phyloP scores from a whole-genome alignment of 2,888 invertebrate genomes.

The Leucoma salicis region DNA sequence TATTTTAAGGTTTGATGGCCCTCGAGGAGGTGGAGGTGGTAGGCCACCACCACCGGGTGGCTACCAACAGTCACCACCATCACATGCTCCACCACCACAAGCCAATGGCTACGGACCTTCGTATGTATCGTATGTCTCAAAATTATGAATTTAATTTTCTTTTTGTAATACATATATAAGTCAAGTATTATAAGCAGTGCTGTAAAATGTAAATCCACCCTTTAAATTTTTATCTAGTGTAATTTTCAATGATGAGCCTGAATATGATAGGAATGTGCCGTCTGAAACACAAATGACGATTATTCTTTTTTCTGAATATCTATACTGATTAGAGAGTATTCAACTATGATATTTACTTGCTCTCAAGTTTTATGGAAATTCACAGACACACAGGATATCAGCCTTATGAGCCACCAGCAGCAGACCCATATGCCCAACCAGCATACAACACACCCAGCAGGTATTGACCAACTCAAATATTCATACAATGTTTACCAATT shows the following conservation, averaged over 20 bases:
- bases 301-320: slow-evolving; percentile 50
- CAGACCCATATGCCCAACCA: slow-evolving; percentile 63
- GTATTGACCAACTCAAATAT: neutral
- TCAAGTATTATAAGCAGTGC: too few species aligned
- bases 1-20: slow-evolving; percentile 61
- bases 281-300: slow-evolving; percentile 78
- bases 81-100: slow-evolving; percentile 47
- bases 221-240: neutral
- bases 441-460: slow-evolving; percentile 57
- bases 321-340: neutral
- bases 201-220: too few species aligned
- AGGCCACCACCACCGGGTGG: slow-evolving; percentile 49
- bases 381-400: slow-evolving; percentile 70
- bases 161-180: too few species aligned
- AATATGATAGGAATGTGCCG: slow-evolving; percentile 81
- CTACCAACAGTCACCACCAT: slow-evolving; percentile 53
- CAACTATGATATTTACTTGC: neutral
- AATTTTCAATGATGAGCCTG: slow-evolving; percentile 55
- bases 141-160: too few species aligned
- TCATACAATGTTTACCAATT: neutral
- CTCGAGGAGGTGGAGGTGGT: slow-evolving; percentile 52
- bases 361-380: slow-evolving; percentile 2
- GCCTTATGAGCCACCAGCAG: slow-evolving; percentile 63
- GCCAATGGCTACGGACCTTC: slow-evolving; percentile 68
- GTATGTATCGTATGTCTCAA: slow-evolving; percentile 50